Percentiles rank a stretch among this genome's conserved stretches.
Evolutionary conservation across 23 tunicate species (phyloP).

Genomic region (Styela plicata): DNA sequence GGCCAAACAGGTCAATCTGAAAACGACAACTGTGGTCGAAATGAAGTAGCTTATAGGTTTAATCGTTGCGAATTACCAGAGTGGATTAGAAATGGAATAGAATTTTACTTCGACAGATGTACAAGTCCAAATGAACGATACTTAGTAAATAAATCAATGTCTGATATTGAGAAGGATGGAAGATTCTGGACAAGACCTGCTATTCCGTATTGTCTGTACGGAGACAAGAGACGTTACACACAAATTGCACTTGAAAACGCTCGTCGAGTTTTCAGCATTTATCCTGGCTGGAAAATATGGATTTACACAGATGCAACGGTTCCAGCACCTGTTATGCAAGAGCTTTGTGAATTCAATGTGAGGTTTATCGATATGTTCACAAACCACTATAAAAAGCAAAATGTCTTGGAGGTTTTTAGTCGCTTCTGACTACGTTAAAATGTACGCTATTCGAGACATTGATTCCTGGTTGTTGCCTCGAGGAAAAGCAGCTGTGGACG

Average conservation of each 20-base stretch:
- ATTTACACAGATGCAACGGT: conserved; percentile 13
- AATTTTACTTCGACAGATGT: conserved; percentile 14
- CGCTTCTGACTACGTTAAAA: conserved; percentile 6
- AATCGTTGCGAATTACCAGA: conserved; percentile 2
- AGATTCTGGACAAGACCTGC: conserved; percentile 8
- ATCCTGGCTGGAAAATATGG: conserved; percentile 27
- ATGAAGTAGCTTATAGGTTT: conserved; percentile 14
- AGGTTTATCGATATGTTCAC: conserved; percentile 4
- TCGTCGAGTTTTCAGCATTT: conserved; percentile 8
- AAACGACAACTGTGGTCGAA: background rate
- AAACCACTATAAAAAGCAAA: background rate
- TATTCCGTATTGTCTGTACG: background rate
- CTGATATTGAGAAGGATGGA: background rate
- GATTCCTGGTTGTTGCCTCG: background rate
- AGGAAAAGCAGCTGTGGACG: conserved; percentile 18
- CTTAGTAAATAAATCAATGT: too few species aligned
- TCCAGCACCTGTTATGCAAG: background rate
- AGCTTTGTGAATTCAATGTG: conserved; percentile 1
- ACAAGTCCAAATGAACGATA: conserved; percentile 10
- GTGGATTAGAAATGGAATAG: conserved; percentile 19
- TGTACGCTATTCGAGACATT: conserved; percentile 6
- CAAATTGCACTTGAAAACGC: background rate
- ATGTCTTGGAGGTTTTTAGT: conserved; percentile 18
- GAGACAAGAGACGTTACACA: background rate
- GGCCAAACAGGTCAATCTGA: conserved; percentile 13